phyloP scores from a whole-genome alignment of 2,113 vertebrate genomes.

The Pionites leucogaster region DNA sequence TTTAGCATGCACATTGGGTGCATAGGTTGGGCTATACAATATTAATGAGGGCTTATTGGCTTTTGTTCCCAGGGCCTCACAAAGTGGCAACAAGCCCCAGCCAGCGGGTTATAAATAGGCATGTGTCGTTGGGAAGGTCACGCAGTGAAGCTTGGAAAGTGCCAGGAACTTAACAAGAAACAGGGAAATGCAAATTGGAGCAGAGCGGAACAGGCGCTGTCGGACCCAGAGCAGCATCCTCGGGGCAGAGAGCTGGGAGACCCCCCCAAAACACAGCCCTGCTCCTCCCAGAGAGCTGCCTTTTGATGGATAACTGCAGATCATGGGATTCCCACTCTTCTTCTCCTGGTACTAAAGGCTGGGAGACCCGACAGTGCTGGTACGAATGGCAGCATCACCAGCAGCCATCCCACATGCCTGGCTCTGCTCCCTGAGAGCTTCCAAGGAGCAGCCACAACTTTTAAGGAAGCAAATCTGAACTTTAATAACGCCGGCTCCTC shows the following conservation, averaged over 20 bases:
- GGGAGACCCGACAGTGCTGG: background rate
- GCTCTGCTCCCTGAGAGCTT: background rate
- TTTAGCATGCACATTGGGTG: background rate
- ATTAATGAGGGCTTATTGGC: background rate
- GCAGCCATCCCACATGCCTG: accelerated
- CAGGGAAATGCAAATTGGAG: background rate
- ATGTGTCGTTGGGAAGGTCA: background rate
- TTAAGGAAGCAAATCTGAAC: accelerated
- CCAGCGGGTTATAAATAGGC: constrained; percentile 17
- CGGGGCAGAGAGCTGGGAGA: accelerated
- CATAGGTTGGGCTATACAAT: background rate
- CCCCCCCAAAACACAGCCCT: accelerated
- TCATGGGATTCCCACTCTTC: background rate
- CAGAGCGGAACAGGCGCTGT: accelerated
- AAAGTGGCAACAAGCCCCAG: background rate
- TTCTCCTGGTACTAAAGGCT: background rate
- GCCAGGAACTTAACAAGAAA: background rate
- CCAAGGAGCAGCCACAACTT: background rate
- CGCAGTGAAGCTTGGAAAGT: background rate
- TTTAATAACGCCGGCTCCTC: accelerated
- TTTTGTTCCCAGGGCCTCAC: background rate
- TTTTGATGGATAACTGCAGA: background rate
- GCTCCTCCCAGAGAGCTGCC: background rate
- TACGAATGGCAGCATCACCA: accelerated
- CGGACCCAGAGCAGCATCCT: background rate